Evolutionary conservation across 2,888 invertebrate genomes (phyloP), one percentile per base, ranked within the genome.

Genomic region (Epinotia nisella): DNA sequence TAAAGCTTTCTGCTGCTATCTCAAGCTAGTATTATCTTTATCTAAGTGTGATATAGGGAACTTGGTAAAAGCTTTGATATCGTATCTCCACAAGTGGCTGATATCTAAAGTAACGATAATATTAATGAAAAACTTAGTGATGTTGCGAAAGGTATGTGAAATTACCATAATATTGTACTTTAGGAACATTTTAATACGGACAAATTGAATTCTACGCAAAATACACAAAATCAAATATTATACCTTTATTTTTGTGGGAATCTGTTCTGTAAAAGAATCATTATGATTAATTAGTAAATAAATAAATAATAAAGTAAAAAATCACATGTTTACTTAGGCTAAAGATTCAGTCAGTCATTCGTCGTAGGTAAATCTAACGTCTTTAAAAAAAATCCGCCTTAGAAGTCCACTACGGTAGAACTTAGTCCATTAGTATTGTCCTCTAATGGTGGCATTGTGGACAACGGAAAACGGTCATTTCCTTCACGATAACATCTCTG

Each of bases 391-490:
- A 67, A 49, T 13, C 49, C 56, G 15, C 55, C 56, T 67, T 39
- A n/a, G 39, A 71, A 66, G 66, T 60, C 60, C 60, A 72, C 67
- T 51, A 45, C 49, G 35, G 55, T 45, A 45, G 45, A 65, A 61
- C 68, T 73, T 86, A 83, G 90, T 87, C 92, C 92, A 93, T 93
- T 93, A 90, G 88, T 83, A 87, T 89, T 90, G 91, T 90, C 82
- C 85, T 84, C 86, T 88, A 93, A 93, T 93, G 93, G 91, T 79
- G 80, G 83, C 83, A 85, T 89, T 90, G 91, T 91, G 91, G 91
- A 87, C 90, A 90, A 87, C 93, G 93, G 93, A 93, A 93, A 93
- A 88, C 91, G 93, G 85, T 89, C 92, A 93, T 93, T 93, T 93
- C 93, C 93, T 93, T 85, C 83, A 84, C 89, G 93, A 93, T 93